A percentile compares a stretch with the other conserved stretches of the same genome.
Conservation (phyloP, 2,888 invertebrate species). For the Tipula lateralis region DNA sequence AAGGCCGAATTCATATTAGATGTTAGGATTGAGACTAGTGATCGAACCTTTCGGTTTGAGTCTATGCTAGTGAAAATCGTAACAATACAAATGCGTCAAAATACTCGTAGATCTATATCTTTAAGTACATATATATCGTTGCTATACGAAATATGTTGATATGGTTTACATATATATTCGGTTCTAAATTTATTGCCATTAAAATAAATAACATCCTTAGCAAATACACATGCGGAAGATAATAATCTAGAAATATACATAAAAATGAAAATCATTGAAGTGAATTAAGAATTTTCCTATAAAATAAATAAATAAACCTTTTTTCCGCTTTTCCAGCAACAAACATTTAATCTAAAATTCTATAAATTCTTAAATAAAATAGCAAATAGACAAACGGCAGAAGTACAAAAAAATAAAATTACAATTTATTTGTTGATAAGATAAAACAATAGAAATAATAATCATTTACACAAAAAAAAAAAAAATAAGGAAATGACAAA, state of each 20-base stretch:
- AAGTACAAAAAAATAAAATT: not conserved
- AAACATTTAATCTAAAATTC: slow-evolving; percentile 24
- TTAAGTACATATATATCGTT: not conserved
- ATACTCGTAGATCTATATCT: not conserved
- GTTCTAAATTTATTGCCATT: not conserved
- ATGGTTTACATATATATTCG: not conserved
- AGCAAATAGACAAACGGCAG: slow-evolving; percentile 19
- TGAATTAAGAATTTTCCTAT: slow-evolving; percentile 19
- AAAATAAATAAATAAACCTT: slow-evolving; percentile 24
- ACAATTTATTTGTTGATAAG: slow-evolving; percentile 24
- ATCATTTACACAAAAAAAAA: slow-evolving; percentile 3
- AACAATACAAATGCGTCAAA: not conserved
- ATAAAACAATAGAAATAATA: slow-evolving; percentile 24
- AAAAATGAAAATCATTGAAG: slow-evolving; percentile 11
- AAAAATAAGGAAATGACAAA: not conserved
- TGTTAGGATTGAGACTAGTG: too few species aligned
- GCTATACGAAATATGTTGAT: not conserved
- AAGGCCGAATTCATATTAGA: too few species aligned
- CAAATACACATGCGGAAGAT: not conserved
- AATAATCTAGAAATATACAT: not conserved
- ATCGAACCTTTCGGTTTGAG: too few species aligned
- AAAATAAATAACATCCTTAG: slow-evolving; percentile 11
- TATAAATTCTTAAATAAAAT: slow-evolving; percentile 24
- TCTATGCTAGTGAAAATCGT: too few species aligned
- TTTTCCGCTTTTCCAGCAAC: slow-evolving; percentile 7